Evolutionary conservation across 2,797 vertebrate species (phyloP).

Genomic region (Linurgus olivaceus): DNA sequence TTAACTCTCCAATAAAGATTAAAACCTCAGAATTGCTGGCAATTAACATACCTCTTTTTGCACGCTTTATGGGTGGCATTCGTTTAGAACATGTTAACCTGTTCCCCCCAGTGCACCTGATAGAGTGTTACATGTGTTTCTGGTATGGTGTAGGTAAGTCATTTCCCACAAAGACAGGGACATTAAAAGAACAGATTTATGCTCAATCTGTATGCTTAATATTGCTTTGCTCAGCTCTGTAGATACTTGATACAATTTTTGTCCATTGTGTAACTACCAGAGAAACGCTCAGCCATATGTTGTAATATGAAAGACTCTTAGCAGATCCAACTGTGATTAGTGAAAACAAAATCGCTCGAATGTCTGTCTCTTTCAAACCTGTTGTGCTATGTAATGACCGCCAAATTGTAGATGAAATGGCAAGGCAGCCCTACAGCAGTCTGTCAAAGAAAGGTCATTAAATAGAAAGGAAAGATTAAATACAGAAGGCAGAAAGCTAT

Average conservation of each 20-base stretch:
- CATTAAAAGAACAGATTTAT: not conserved
- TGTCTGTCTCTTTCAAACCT: slow-evolving; percentile 1
- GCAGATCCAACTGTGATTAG: not conserved
- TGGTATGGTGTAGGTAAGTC: not conserved
- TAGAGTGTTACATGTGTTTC: not conserved
- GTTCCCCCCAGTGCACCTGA: not conserved
- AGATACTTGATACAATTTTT: not conserved
- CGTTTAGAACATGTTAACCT: not conserved
- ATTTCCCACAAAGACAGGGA: not conserved
- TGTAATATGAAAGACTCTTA: not conserved
- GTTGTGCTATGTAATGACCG: not conserved
- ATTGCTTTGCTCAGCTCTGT: not conserved
- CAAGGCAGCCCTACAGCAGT: not conserved
- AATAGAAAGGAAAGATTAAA: not conserved
- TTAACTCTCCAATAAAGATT: slow-evolving; percentile 15
- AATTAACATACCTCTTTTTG: not conserved
- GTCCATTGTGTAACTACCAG: not conserved
- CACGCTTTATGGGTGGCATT: not conserved
- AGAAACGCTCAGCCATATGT: not conserved
- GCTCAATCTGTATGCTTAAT: not conserved
- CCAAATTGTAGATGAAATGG: not conserved
- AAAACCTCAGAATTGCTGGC: not conserved
- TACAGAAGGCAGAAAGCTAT: slow-evolving; percentile 29
- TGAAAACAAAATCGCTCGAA: not conserved
- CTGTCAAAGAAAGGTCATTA: not conserved